phyloP scores from a whole-genome alignment of 2,797 vertebrate genomes.

The Megaceryle alcyon region DNA sequence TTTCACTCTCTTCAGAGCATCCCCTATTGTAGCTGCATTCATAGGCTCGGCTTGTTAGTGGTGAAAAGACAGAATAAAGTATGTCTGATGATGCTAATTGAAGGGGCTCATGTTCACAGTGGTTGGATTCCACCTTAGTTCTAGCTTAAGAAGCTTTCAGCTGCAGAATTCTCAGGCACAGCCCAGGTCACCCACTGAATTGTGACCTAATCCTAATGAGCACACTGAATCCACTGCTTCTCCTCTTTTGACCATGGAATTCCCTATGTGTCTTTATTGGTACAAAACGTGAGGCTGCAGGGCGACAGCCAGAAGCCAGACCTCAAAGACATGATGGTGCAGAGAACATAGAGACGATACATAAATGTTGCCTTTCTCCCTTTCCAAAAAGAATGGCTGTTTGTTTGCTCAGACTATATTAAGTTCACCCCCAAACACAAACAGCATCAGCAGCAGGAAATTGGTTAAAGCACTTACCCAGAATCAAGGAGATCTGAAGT shows the following conservation, averaged over 20 bases:
- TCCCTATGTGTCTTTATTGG: neutral
- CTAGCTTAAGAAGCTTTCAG: neutral
- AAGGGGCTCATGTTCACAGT: neutral
- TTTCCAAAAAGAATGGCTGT: neutral
- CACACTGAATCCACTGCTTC: neutral
- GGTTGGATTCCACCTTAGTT: neutral
- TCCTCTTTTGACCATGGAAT: neutral
- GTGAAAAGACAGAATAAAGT: neutral
- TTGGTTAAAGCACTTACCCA: neutral
- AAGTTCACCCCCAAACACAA: neutral
- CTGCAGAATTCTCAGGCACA: neutral
- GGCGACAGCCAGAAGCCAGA: neutral
- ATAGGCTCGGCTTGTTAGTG: neutral
- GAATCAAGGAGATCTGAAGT: fast-evolving
- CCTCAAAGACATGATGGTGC: neutral
- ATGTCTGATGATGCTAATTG: neutral
- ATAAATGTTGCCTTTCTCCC: neutral
- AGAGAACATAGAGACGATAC: neutral
- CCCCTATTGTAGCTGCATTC: neutral
- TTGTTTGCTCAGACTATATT: neutral
- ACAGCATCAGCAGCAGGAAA: neutral
- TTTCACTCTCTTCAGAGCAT: neutral
- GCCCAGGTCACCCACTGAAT: neutral
- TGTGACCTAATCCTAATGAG: neutral
- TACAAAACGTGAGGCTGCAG: neutral